These are phyloP conservation scores for Lepidotrigona ventralis DNA, from an alignment of 1,140 invertebrate species.

Conservation along the genomic window DNA sequence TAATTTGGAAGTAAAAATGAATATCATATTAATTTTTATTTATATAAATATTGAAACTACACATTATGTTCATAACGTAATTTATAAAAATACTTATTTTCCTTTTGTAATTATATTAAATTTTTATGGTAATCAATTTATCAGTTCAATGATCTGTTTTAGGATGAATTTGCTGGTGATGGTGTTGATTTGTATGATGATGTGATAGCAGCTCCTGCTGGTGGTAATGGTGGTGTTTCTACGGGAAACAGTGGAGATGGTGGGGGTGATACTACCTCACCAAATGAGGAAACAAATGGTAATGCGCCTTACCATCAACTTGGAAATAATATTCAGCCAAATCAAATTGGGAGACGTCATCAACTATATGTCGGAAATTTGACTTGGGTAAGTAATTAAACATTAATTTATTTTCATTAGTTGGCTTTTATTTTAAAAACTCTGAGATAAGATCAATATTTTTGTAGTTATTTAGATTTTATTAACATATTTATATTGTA, in stretches of 20 bases:
- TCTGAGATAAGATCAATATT: neutral
- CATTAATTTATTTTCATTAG: conserved; percentile 23
- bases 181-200: conserved; percentile 98
- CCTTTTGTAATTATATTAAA: neutral
- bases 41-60: neutral
- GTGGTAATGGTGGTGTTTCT: conserved; percentile 75
- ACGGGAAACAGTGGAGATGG: conserved; percentile 71
- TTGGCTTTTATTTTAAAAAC: conserved; percentile 24
- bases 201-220: conserved; percentile 91
- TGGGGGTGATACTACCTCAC: conserved; percentile 74
- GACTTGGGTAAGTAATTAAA: conserved; percentile 84
- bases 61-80: neutral
- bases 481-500: conserved; percentile 77
- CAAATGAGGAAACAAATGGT: conserved; percentile 86
- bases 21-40: neutral
- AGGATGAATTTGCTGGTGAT: conserved; percentile 92
- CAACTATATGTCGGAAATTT: conserved; percentile 98
- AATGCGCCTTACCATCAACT: conserved; percentile 84
- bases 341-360: conserved; percentile 88
- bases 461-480: neutral
- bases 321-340: conserved; percentile 86
- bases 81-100: neutral
- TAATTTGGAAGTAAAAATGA: neutral
- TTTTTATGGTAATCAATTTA: neutral
- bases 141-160: conserved; percentile 62